phyloP scores from a whole-genome alignment of 1,140 invertebrate genomes.

The Dendroctonus valens region DNA sequence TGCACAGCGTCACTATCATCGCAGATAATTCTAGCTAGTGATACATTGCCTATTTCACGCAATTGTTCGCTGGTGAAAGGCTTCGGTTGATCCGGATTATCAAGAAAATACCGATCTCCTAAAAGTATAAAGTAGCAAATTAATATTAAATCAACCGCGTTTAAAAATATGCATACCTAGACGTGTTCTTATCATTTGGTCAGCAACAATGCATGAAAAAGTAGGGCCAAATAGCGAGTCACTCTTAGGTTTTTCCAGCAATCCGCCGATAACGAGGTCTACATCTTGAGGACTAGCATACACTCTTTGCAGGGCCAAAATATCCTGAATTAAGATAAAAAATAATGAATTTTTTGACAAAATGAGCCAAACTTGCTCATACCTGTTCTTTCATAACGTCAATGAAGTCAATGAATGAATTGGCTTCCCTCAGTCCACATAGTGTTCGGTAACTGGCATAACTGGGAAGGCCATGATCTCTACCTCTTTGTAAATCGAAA shows the following conservation, averaged over 20 bases:
- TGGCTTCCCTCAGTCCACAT: conserved; percentile 50
- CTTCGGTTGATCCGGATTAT: conserved; percentile 62
- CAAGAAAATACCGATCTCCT: conserved; percentile 73
- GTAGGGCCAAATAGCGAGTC: conserved; percentile 75
- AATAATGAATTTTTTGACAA: too few relatives aligned
- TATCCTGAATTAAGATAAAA: conserved; percentile 47
- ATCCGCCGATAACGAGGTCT: conserved; percentile 82
- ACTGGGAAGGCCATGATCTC: conserved; percentile 65
- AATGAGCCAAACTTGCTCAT: neutral
- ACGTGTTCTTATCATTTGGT: conserved; percentile 77
- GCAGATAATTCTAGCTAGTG: conserved; percentile 71
- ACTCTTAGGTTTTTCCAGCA: conserved; percentile 70
- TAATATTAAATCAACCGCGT: neutral
- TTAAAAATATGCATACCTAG: conserved; percentile 47
- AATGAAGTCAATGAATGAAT: conserved; percentile 66
- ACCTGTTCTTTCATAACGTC: conserved; percentile 71
- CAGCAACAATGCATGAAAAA: conserved; percentile 80
- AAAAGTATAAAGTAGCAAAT: conserved; percentile 1
- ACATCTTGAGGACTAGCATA: conserved; percentile 72
- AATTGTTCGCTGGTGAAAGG: conserved; percentile 70
- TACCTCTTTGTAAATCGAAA: conserved; percentile 60
- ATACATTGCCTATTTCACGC: conserved; percentile 67
- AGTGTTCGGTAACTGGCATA: conserved; percentile 56
- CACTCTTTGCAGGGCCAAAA: conserved; percentile 51
- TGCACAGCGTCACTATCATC: conserved; percentile 71